Base-by-base conservation (phyloP, 2,888 invertebrate species). In the Scrobipalpa atriplicella region DNA sequence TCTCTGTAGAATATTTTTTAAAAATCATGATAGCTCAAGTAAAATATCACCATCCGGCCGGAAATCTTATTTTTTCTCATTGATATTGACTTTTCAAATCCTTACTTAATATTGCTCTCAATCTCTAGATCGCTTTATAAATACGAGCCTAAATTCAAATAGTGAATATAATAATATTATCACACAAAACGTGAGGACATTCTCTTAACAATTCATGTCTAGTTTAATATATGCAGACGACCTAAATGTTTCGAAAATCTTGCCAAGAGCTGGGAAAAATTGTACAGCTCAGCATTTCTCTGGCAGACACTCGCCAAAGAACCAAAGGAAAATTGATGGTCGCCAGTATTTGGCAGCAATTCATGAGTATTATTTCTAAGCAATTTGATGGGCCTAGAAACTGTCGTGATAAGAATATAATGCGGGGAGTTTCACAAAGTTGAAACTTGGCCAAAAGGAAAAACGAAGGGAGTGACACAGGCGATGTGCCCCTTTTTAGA, bases 381-480 rank as follows among this genome's bases (percentile, higher is more conserved):
- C 16, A 47, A 47, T n/a, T 47, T 47, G 47, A 47, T 47, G 47
- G 47, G 7, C 47, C 47, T 5, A 47, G 47, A 47, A 47, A 47
- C 3, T 16, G 16, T 47, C 47, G 47, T 47, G 47, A 47, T 47
- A 47, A 47, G 16, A n/a, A 16, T n/a, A 47, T 47, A 47, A 47
- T 47, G 16, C 16, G 7, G 16, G 47, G n/a, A 47, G 47, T 47
- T 47, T 47, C n/a, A 16, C 47, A 47, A 16, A 47, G 47, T 47
- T 47, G 47, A 47, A 47, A 47, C n/a, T 47, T n/a, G 1, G 47
- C 47, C 47, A 47, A 47, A 47, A 47, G 47, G 47, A 47, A 47
- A 43, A 47, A 47, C 47, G 47, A 47, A 29, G 29, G 29, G 47
- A 47, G 16, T 47, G 47, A 16, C n/a, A 47, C 10, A 16, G 47